Evolutionary conservation across 2,113 vertebrate genomes (phyloP).

Genomic region (Hydrochoerus hydrochaeris): DNA sequence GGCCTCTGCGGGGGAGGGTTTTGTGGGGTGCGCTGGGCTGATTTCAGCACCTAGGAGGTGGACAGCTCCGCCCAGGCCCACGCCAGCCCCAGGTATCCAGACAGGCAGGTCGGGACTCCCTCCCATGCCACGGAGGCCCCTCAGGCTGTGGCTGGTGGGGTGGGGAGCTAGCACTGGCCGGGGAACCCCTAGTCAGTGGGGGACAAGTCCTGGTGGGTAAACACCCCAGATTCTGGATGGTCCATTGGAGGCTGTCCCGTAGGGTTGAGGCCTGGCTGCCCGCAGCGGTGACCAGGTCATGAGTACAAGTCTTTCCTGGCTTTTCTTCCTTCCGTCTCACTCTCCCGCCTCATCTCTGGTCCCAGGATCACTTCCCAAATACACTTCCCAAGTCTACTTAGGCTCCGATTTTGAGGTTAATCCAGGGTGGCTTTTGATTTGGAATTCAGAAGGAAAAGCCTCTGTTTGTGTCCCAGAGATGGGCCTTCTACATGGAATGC

Average conservation of each 20-base stretch:
- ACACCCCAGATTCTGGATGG: neutral
- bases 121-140: neutral
- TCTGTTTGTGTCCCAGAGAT: neutral
- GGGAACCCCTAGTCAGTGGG: neutral
- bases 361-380: neutral
- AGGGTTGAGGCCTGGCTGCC: neutral
- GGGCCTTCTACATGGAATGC: neutral
- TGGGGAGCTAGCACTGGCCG: neutral
- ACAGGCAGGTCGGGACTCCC: rapidly evolving
- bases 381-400: neutral
- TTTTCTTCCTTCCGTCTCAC: neutral
- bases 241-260: neutral
- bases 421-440: neutral
- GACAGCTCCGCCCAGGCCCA: neutral
- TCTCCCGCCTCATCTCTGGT: neutral
- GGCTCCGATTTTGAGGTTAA: neutral
- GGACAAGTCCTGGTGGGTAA: neutral
- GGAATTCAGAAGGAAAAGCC: neutral
- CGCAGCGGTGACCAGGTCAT: neutral
- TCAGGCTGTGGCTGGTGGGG: neutral
- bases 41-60: neutral
- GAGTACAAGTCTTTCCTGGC: neutral
- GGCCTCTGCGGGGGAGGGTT: neutral
- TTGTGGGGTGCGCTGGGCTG: rapidly evolving
- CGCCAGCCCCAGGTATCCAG: neutral